Conservation (phyloP, 2,888 invertebrate genomes). For the Theodoxus fluviatilis region DNA sequence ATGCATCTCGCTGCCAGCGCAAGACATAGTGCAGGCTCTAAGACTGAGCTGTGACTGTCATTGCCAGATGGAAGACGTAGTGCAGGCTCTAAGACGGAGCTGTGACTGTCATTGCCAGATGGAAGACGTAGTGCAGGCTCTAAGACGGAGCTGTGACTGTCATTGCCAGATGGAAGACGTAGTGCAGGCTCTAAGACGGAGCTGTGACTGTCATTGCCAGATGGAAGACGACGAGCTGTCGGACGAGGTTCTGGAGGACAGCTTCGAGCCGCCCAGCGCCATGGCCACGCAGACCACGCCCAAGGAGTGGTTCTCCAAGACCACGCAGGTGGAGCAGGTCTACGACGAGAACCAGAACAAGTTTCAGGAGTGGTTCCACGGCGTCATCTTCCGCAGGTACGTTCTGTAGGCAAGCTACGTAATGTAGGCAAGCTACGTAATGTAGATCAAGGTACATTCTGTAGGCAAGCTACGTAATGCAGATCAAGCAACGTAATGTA, state of each 20-base stretch:
- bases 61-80: too few species aligned
- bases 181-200: not conserved
- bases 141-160: not conserved
- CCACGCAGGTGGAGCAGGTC: constrained; percentile 55
- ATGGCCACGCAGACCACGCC: constrained; percentile 50
- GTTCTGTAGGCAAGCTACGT: not conserved
- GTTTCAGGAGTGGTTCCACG: constrained; percentile 63
- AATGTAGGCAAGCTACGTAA: too few species aligned
- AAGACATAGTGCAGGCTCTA: too few species aligned
- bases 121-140: too few species aligned
- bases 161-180: constrained; percentile 40
- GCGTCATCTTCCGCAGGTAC: constrained; percentile 62
- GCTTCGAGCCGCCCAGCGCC: constrained; percentile 45
- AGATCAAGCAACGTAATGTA: too few species aligned
- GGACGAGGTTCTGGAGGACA: constrained; percentile 50
- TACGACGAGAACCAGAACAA: constrained; percentile 41
- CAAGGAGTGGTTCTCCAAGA: constrained; percentile 60
- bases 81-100: too few species aligned
- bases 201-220: constrained; percentile 29
- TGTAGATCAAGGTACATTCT: too few species aligned
- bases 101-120: too few species aligned
- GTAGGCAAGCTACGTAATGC: too few species aligned
- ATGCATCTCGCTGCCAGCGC: too few species aligned
- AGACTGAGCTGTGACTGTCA: too few species aligned
- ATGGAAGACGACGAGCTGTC: constrained; percentile 43